These are phyloP conservation scores for Luidia sarsii DNA, from an alignment of 53 echinoderm and acorn worm genomes.

Conservation along the genomic window DNA sequence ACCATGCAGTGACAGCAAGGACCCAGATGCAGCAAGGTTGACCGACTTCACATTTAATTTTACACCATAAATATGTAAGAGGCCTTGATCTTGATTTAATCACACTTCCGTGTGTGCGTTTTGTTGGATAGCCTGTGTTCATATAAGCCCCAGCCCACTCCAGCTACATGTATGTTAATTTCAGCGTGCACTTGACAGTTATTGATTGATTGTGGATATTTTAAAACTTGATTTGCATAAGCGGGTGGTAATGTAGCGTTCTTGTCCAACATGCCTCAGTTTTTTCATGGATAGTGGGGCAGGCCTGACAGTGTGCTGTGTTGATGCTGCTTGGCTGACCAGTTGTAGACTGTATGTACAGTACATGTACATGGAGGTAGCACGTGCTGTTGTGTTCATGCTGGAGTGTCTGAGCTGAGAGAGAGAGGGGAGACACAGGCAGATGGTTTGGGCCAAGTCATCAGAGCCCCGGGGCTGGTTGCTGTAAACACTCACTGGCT, in stretches of 20 bases:
- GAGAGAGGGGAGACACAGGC: constrained; percentile 22
- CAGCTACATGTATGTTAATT: constrained; percentile 47
- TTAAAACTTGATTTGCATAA: constrained; percentile 53
- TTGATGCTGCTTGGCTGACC: constrained; percentile 18
- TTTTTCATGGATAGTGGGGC: too few relatives aligned
- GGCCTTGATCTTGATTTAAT: constrained; percentile 58
- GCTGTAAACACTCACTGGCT: constrained; percentile 49
- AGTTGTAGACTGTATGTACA: constrained; percentile 40
- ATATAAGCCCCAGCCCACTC: background rate
- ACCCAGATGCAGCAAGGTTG: constrained; percentile 41
- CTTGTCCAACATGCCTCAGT: too few relatives aligned
- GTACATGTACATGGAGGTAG: too few relatives aligned
- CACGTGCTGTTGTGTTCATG: too few relatives aligned
- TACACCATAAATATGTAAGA: constrained; percentile 51
- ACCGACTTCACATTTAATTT: constrained; percentile 56
- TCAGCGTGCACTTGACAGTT: constrained; percentile 33
- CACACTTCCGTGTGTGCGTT: constrained; percentile 26
- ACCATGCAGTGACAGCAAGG: background rate
- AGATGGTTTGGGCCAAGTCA: constrained; percentile 49
- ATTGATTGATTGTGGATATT: constrained; percentile 42
- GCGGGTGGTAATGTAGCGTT: constrained; percentile 52
- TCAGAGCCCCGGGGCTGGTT: constrained; percentile 24
- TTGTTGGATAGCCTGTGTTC: background rate
- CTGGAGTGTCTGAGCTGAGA: too few relatives aligned
- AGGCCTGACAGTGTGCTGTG: constrained; percentile 2